Percentiles rank a stretch among this genome's conserved stretches.
These are phyloP conservation scores for Caenorhabditis virilis DNA, from an alignment of 2,888 invertebrate genomes.

Conservation along the genomic window DNA sequence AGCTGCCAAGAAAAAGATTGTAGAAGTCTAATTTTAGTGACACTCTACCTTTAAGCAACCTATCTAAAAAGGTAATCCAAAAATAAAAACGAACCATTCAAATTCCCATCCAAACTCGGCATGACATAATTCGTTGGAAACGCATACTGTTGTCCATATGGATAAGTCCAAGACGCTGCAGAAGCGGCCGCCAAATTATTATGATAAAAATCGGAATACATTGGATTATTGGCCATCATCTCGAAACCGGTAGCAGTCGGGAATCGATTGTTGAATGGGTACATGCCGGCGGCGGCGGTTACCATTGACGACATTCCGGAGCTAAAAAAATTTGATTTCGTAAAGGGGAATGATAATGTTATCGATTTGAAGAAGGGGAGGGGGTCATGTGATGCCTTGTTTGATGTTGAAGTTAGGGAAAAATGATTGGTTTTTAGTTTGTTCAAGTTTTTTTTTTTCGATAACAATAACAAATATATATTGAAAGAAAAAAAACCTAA, in stretches of 20 bases:
- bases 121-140: constrained; percentile 15
- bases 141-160: constrained; percentile 32
- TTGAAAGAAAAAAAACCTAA: no score
- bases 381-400: no score
- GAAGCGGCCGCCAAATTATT: constrained; percentile 16
- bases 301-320: constrained; percentile 1
- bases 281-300: constrained; percentile 7
- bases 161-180: constrained; percentile 13
- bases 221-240: constrained; percentile 44
- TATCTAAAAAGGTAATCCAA: not conserved
- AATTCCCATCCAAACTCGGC: constrained; percentile 5
- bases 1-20: no score
- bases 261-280: constrained; percentile 10
- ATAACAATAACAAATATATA: no score
- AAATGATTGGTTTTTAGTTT: no score
- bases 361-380: no score
- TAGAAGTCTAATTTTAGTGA: no score
- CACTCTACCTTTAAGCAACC: no score
- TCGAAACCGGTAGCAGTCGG: constrained; percentile 29
- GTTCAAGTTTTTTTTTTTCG: no score
- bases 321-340: constrained; percentile 1
- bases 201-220: constrained; percentile 38
- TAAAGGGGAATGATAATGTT: no score
- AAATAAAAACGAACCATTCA: constrained; percentile 1
- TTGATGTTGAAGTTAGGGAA: no score